Evolutionary conservation across 2,888 invertebrate species (phyloP).

Genomic region (Fragum fragum): DNA sequence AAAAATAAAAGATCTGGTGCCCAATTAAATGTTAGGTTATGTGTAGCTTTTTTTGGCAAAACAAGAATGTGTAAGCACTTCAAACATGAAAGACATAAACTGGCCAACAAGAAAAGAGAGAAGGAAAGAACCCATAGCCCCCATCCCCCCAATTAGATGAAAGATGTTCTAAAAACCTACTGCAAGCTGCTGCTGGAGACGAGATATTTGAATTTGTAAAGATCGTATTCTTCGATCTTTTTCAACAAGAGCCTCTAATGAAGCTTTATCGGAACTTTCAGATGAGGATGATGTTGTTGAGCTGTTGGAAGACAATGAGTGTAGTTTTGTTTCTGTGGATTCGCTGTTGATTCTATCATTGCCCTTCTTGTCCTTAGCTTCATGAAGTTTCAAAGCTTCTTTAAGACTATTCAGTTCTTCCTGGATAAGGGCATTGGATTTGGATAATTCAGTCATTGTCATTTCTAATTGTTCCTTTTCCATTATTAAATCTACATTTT

Average conservation of each 20-base stretch:
- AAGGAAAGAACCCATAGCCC: neutral
- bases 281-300: neutral
- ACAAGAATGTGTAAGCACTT: neutral
- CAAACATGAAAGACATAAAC: neutral
- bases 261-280: constrained; percentile 42
- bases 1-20: constrained; percentile 12
- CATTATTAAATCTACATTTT: constrained; percentile 70
- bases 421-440: constrained; percentile 74
- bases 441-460: constrained; percentile 75
- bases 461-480: constrained; percentile 79
- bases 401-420: constrained; percentile 68
- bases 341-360: constrained; percentile 32
- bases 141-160: neutral
- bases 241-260: constrained; percentile 60
- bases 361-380: constrained; percentile 34
- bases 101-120: neutral
- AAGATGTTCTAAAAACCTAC: constrained; percentile 73
- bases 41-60: neutral
- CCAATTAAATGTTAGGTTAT: neutral
- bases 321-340: constrained; percentile 13
- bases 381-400: constrained; percentile 50
- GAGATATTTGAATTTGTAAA: constrained; percentile 75
- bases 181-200: constrained; percentile 77
- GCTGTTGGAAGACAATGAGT: neutral
- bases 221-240: constrained; percentile 74